These are phyloP conservation scores for Trinorchestia longiramus DNA, from an alignment of 1,140 invertebrate genomes.

Conservation along the genomic window DNA sequence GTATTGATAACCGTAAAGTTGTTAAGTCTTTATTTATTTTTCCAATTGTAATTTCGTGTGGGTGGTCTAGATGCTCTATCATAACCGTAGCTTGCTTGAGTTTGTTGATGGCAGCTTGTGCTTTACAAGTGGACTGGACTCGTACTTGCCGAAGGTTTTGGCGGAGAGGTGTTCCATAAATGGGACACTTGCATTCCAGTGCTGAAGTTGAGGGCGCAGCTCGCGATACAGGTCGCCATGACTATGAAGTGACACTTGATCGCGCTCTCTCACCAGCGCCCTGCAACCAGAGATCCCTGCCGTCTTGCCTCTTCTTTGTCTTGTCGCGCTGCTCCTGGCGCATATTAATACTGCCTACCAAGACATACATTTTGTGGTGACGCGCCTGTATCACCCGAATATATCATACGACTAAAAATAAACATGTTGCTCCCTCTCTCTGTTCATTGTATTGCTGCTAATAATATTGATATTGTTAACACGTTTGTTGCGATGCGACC, in stretches of 20 bases:
- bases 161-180: background rate
- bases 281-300: background rate
- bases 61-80: background rate
- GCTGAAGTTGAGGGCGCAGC: background rate
- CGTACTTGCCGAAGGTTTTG: constrained; percentile 2
- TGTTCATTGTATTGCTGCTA: too few species aligned
- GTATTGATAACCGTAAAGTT: background rate
- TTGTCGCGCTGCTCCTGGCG: background rate
- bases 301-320: background rate
- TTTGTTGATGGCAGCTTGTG: background rate
- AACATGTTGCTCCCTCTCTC: background rate
- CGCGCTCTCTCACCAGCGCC: background rate
- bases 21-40: background rate
- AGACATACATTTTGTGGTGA: background rate
- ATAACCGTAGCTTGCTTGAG: background rate
- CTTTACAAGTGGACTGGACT: background rate
- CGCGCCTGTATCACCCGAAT: background rate
- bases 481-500: too few species aligned
- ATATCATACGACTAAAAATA: background rate
- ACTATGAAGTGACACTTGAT: background rate
- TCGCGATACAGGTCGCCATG: constrained; percentile 2
- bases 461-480: too few species aligned
- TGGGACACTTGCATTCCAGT: constrained; percentile 4
- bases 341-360: background rate
- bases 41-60: background rate